Evolutionary conservation across 2,113 vertebrate species (phyloP).

Genomic region (Albula glossodonta): DNA sequence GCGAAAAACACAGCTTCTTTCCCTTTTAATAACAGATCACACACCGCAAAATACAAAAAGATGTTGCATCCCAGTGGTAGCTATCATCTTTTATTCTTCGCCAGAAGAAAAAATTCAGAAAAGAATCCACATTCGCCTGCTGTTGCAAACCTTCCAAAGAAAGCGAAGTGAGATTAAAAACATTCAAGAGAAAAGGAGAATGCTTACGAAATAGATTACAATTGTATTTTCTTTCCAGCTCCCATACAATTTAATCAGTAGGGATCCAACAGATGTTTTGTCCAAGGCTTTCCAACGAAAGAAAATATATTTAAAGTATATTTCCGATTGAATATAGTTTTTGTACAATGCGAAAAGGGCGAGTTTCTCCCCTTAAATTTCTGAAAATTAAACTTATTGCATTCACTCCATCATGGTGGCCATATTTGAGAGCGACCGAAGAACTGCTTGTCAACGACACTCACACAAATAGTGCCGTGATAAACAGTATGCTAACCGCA

Average conservation of each 20-base stretch:
- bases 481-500: slow-evolving; percentile 24
- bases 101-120: not conserved
- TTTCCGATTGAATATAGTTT: slow-evolving; percentile 10
- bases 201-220: slow-evolving; percentile 30
- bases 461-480: slow-evolving; percentile 43
- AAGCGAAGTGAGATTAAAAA: not conserved
- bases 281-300: not conserved
- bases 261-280: slow-evolving; percentile 2
- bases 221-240: slow-evolving; percentile 31
- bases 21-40: slow-evolving; percentile 44
- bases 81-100: slow-evolving; percentile 19
- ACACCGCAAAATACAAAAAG: slow-evolving; percentile 33
- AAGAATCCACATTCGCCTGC: slow-evolving; percentile 13
- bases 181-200: slow-evolving; percentile 8
- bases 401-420: slow-evolving; percentile 48
- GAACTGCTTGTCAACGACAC: slow-evolving; percentile 35
- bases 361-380: slow-evolving; percentile 24
- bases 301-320: not conserved
- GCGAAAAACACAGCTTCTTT: slow-evolving; percentile 7
- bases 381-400: slow-evolving; percentile 52
- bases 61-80: slow-evolving; percentile 20
- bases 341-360: slow-evolving; percentile 10
- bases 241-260: slow-evolving; percentile 11
- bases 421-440: slow-evolving; percentile 53
- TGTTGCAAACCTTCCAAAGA: slow-evolving; percentile 20